Percentiles rank a stretch among this genome's conserved stretches.
Conservation (phyloP, 37 sponge, comb jelly and placozoan genomes). For the Axinella damicornis region DNA sequence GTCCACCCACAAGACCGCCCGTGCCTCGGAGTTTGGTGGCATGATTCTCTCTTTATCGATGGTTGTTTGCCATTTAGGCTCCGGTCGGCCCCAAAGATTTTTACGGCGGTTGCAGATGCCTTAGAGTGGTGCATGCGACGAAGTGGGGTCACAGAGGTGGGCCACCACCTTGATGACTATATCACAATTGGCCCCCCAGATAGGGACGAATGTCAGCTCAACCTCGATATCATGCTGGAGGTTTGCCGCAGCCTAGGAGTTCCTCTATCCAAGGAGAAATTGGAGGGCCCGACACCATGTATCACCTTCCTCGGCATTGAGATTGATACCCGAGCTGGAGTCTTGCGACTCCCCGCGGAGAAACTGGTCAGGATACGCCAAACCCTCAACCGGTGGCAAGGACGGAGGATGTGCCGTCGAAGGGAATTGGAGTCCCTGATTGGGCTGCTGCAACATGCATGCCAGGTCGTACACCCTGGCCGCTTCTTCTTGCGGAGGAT, state of each 20-base stretch:
- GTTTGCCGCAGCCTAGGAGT: neutral
- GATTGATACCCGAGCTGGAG: neutral
- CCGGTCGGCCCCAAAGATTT: conserved; percentile 31
- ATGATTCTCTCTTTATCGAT: neutral
- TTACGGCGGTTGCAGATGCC: conserved; percentile 38
- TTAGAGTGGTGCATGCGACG: conserved; percentile 8
- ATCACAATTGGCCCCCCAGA: conserved; percentile 9
- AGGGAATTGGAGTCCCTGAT: conserved; percentile 23
- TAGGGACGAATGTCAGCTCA: neutral
- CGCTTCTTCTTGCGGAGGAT: conserved; percentile 21
- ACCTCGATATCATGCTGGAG: neutral
- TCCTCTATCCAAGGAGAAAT: conserved; percentile 15
- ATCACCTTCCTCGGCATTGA: conserved; percentile 14
- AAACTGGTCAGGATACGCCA: conserved; percentile 7
- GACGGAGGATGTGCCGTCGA: neutral
- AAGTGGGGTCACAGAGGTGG: neutral
- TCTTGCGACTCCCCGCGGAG: neutral
- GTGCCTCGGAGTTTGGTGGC: conserved; percentile 2
- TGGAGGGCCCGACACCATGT: conserved; percentile 14
- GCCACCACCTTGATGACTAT: conserved; percentile 34
- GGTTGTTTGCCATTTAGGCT: conserved; percentile 35
- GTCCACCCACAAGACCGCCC: conserved; percentile 18
- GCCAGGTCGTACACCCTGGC: conserved; percentile 33
- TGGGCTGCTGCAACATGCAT: conserved; percentile 21
- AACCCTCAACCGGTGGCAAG: neutral